Conservation (phyloP, 2,888 invertebrate genomes). For the Melieria omissa region DNA sequence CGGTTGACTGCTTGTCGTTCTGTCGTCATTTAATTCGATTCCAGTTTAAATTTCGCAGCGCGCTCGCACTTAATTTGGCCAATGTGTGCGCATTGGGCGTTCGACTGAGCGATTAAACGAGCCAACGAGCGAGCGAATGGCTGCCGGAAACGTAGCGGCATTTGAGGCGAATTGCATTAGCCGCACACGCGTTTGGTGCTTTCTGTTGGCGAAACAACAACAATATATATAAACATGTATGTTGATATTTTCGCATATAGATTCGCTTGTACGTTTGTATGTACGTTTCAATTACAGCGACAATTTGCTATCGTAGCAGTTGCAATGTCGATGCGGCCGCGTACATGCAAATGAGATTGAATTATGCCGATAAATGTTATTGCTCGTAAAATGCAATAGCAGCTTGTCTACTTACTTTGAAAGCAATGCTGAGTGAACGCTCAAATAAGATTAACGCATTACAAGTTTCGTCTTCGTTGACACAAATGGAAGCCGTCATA, state of each 20-base stretch:
- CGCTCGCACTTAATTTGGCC: slow-evolving; percentile 7
- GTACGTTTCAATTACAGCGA: neutral
- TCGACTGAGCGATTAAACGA: too few species aligned
- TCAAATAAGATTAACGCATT: too few species aligned
- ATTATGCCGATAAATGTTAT: too few species aligned
- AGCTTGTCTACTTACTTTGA: too few species aligned
- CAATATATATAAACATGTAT: neutral
- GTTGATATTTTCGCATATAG: neutral
- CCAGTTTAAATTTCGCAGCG: slow-evolving; percentile 9
- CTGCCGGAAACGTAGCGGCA: neutral
- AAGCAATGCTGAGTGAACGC: too few species aligned
- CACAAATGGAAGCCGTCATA: too few species aligned
- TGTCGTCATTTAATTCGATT: slow-evolving; percentile 4
- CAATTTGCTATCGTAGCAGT: neutral
- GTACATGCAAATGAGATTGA: too few species aligned
- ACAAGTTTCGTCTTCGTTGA: too few species aligned
- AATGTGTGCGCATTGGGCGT: neutral
- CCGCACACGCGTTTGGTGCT: slow-evolving; percentile 1
- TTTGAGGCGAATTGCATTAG: slow-evolving; percentile 30
- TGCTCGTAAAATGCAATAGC: too few species aligned
- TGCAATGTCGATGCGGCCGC: neutral
- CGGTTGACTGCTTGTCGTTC: too few species aligned
- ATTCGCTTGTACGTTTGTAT: too few species aligned
- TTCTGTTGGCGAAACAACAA: neutral
- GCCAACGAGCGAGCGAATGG: too few species aligned